Percentiles rank a stretch among this genome's conserved stretches.
These are phyloP conservation scores for Hippolais icterina DNA, from an alignment of 2,113 vertebrate genomes.

Conservation along the genomic window DNA sequence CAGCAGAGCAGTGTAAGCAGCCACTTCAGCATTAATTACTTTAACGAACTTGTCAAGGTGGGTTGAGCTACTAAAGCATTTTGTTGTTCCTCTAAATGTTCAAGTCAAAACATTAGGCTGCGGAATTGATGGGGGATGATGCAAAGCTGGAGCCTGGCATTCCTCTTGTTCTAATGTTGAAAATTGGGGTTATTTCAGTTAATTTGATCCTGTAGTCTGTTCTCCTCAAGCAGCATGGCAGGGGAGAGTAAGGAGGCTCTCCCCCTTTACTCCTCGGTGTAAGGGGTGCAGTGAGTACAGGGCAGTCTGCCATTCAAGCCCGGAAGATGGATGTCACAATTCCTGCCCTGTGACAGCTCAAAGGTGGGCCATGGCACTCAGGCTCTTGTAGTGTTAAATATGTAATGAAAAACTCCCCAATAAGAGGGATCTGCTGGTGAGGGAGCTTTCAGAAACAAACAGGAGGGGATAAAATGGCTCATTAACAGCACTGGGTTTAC, in stretches of 20 bases:
- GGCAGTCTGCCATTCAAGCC: background rate
- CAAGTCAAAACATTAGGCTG: background rate
- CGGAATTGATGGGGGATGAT: background rate
- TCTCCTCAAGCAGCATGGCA: background rate
- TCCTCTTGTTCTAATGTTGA: background rate
- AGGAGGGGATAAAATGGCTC: background rate
- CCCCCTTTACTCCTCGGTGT: background rate
- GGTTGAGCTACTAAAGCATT: slow-evolving; percentile 10
- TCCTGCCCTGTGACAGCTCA: background rate
- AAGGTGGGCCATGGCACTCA: background rate
- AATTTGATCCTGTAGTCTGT: background rate
- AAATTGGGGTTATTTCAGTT: background rate
- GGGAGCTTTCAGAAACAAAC: background rate
- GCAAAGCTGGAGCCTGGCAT: background rate
- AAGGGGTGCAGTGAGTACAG: background rate
- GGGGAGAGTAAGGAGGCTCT: background rate
- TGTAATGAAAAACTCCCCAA: background rate
- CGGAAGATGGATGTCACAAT: background rate
- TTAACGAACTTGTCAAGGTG: slow-evolving; percentile 50
- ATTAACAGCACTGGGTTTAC: background rate
- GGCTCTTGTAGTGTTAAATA: background rate
- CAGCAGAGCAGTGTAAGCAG: slow-evolving; percentile 11
- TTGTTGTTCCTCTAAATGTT: slow-evolving; percentile 18
- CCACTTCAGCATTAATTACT: slow-evolving; percentile 45
- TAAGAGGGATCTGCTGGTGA: background rate